Base-by-base conservation (phyloP, 2,888 invertebrate genomes). In the Xestia xanthographa region DNA sequence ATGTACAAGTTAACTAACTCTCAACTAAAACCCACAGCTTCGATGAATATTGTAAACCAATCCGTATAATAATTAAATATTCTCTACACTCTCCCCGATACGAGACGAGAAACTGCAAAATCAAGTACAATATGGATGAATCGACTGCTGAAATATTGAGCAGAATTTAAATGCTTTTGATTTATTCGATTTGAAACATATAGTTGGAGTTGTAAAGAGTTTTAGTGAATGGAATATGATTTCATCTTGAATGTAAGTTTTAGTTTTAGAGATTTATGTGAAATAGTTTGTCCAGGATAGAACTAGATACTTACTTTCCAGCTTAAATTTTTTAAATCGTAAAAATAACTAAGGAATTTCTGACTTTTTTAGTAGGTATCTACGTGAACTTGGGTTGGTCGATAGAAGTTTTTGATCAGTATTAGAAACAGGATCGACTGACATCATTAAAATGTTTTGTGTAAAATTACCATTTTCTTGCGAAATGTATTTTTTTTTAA, bases 151-250 rank as follows among this genome's bases (percentile, higher is more conserved):
- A 83, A 70, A 83, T 66, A 72, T 72, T 48, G 66, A 83, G 50
- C 60, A 45, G 83, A 83, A 81, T 78, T 83, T 81, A 83, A 83
- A 72, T 66, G 72, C 5, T 70, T 67, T 34, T 72, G 69, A 72
- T 69, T 81, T 71, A 80, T 82, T 77, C 29, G 8, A 14, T 53
- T 50, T 45, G 22, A 8, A 53, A 77, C 45, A 53, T 58, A 56
- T 38, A 58, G 26, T 20, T 1, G 22, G 14, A 58, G 56, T 50
- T 67, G 17, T 50, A 41, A 26, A 29, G 60, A 41, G 50, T 60
- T 82, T 56, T 26, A 48, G 34, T 56, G 41, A 67, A 8, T 43
- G 12, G 41, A 74, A 66, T 58, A 66, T 69, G 50, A 66, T 45
- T 69, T 50, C 0, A 48, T 41, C 9, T 73, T n/a, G 0, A 41